Percentiles rank a stretch among this genome's conserved stretches.
These are phyloP conservation scores for Dryadula phaetusa DNA, from an alignment of 2,888 invertebrate species.

Conservation along the genomic window DNA sequence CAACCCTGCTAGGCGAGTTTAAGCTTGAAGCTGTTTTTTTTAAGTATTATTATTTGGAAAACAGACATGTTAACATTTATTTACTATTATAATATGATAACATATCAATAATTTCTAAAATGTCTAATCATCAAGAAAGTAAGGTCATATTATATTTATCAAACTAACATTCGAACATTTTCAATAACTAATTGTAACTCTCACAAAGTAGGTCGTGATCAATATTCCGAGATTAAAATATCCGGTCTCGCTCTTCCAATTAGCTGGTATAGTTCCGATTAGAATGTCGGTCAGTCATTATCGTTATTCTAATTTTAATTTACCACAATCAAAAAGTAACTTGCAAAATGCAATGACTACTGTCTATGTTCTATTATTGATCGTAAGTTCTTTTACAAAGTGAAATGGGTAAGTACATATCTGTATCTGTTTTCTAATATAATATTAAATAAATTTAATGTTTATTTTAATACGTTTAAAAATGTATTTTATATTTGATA, in stretches of 20 bases:
- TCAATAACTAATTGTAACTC: slow-evolving; percentile 22
- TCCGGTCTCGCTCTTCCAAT: slow-evolving; percentile 20
- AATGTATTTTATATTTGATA: neutral
- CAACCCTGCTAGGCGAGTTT: no score
- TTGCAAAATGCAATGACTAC: neutral
- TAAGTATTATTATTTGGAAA: neutral
- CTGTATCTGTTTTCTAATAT: neutral
- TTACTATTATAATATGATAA: no score
- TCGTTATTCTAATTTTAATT: slow-evolving; percentile 23
- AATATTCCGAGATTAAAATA: slow-evolving; percentile 18
- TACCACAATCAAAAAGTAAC: neutral
- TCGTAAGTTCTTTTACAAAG: neutral
- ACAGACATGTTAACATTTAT: neutral
- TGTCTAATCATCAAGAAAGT: neutral
- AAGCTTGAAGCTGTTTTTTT: no score
- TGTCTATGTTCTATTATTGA: neutral
- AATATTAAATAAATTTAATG: neutral
- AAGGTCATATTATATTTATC: neutral
- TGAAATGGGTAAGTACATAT: no score
- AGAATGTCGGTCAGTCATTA: slow-evolving; percentile 21
- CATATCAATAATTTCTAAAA: neutral
- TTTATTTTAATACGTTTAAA: neutral
- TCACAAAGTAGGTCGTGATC: slow-evolving; percentile 20
- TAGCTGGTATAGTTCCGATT: slow-evolving; percentile 14
- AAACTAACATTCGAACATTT: slow-evolving; percentile 7